Conservation (phyloP, 2,113 vertebrate genomes). For the Alethe castanea region DNA sequence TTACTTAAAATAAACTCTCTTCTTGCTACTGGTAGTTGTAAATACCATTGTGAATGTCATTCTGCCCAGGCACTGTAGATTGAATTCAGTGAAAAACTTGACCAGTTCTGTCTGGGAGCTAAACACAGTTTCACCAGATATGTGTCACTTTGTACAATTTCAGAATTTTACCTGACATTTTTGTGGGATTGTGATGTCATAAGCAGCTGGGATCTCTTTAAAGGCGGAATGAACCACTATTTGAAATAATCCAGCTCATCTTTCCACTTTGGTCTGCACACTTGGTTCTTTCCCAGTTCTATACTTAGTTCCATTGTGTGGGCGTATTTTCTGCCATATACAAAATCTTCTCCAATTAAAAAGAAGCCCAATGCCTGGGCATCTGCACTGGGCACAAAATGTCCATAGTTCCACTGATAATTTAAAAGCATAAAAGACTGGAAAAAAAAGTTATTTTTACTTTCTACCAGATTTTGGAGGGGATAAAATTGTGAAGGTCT, state of each 20-base stretch:
- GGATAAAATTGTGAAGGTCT: background rate
- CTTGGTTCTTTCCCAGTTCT: background rate
- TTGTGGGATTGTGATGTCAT: background rate
- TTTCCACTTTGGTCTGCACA: background rate
- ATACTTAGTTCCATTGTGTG: background rate
- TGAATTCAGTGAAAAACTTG: background rate
- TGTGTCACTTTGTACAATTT: background rate
- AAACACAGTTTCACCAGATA: background rate
- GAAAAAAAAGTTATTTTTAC: background rate
- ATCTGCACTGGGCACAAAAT: background rate
- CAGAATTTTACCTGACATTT: background rate
- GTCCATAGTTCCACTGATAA: background rate
- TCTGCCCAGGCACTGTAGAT: background rate
- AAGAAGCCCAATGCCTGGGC: accelerated
- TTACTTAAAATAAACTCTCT: background rate
- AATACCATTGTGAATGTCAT: background rate
- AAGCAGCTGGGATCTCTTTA: background rate
- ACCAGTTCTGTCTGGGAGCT: background rate
- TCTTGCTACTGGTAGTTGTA: background rate
- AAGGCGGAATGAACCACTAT: background rate
- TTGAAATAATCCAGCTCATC: background rate
- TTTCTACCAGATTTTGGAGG: background rate
- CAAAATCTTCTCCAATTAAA: background rate
- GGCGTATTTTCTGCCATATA: background rate
- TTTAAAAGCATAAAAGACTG: background rate